phyloP scores from a whole-genome alignment of 2,888 invertebrate genomes.

The Diarsia brunnea region DNA sequence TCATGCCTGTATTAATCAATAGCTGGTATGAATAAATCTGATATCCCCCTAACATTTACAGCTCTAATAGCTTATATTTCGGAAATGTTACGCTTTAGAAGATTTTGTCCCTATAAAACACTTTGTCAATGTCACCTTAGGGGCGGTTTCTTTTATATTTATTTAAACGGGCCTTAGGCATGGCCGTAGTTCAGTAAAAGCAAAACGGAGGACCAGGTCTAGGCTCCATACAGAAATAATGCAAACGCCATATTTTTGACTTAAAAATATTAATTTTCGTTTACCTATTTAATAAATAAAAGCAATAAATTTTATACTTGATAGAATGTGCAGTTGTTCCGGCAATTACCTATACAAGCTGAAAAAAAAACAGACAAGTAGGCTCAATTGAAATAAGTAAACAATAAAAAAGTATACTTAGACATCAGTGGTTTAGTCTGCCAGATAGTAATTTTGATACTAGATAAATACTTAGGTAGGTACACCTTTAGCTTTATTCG shows the following conservation, averaged over 20 bases:
- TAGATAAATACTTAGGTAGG: not conserved
- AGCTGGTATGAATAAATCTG: not conserved
- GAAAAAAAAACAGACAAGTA: not conserved
- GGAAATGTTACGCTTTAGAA: not conserved
- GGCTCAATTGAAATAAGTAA: not conserved
- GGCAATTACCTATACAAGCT: not conserved
- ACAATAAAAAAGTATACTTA: not conserved
- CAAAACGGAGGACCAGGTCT: not conserved
- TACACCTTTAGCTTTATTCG: slow-evolving; percentile 14
- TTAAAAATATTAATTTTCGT: not conserved
- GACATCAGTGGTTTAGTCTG: not conserved
- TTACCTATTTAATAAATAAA: not conserved
- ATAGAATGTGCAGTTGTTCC: not conserved
- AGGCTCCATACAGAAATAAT: not conserved
- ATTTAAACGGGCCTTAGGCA: not conserved
- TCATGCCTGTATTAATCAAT: not conserved
- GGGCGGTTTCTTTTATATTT: not conserved
- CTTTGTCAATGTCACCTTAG: not conserved
- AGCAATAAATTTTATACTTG: not conserved
- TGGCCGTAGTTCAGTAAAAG: not conserved
- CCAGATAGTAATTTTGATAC: not conserved
- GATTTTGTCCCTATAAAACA: not conserved
- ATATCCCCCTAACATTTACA: not conserved
- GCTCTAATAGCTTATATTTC: not conserved
- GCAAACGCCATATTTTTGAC: not conserved